Conservation (phyloP, 2,113 vertebrate species). For the Xiphias gladius region DNA sequence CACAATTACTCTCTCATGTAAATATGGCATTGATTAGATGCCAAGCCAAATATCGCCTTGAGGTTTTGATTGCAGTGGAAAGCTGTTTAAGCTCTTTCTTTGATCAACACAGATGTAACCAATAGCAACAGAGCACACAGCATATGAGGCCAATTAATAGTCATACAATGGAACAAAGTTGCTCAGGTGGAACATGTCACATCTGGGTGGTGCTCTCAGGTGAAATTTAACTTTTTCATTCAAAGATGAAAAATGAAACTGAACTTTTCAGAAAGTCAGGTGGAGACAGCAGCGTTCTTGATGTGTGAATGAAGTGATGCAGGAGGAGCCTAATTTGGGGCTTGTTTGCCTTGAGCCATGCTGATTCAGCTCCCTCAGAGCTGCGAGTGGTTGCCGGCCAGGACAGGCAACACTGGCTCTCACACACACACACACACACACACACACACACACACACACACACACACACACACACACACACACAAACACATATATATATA, state of each 20-base stretch:
- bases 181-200: slow-evolving; percentile 37
- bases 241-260: slow-evolving; percentile 29
- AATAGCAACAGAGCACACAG: slow-evolving; percentile 42
- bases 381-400: slow-evolving; percentile 48
- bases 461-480: neutral
- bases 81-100: slow-evolving; percentile 39
- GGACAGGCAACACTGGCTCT: slow-evolving; percentile 43
- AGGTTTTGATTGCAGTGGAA: slow-evolving; percentile 47
- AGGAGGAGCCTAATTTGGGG: slow-evolving; percentile 45
- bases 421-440: neutral
- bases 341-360: slow-evolving; percentile 62
- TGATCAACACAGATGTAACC: slow-evolving; percentile 55
- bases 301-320: slow-evolving; percentile 37
- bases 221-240: slow-evolving; percentile 41
- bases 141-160: slow-evolving; percentile 29
- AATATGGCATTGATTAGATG: slow-evolving; percentile 59
- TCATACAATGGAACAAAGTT: slow-evolving; percentile 14
- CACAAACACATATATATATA: neutral
- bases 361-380: slow-evolving; percentile 73
- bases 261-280: slow-evolving; percentile 21
- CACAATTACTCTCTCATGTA: slow-evolving; percentile 27
- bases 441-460: too few relatives aligned
- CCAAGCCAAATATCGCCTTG: slow-evolving; percentile 38
- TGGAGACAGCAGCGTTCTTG: neutral
- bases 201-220: slow-evolving; percentile 36